These are phyloP conservation scores for Pterocles gutturalis DNA, from an alignment of 2,113 vertebrate genomes.

Conservation along the genomic window DNA sequence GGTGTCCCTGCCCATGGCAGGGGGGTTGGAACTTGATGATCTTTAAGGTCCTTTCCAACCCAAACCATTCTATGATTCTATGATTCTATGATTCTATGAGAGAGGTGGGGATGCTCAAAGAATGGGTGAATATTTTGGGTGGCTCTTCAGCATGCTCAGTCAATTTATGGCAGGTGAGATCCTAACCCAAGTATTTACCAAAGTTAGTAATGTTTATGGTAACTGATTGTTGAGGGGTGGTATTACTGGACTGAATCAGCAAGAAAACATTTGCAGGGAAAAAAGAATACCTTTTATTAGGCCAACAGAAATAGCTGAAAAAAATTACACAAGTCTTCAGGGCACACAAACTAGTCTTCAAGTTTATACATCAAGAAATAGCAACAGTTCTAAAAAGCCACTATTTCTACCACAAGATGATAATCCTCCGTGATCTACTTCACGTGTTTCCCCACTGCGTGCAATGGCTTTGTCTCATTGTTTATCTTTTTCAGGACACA, in stretches of 20 bases:
- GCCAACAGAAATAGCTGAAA: neutral
- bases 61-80: too few species aligned
- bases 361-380: neutral
- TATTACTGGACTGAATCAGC: neutral
- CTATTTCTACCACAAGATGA: neutral
- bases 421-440: neutral
- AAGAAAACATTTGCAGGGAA: neutral
- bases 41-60: too few species aligned
- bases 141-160: neutral
- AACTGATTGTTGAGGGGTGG: neutral
- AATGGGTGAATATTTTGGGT: neutral
- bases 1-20: too few species aligned
- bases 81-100: too few species aligned
- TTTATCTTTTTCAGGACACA: neutral
- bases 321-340: neutral
- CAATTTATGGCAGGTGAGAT: neutral
- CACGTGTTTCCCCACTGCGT: neutral
- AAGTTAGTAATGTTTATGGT: neutral
- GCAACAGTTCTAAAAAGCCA: neutral
- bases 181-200: neutral
- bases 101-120: neutral
- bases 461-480: neutral
- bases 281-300: neutral
- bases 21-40: too few species aligned
- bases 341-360: neutral